Evolutionary conservation across 1,140 invertebrate genomes (phyloP).

Genomic region (Drosophila novamexicana): DNA sequence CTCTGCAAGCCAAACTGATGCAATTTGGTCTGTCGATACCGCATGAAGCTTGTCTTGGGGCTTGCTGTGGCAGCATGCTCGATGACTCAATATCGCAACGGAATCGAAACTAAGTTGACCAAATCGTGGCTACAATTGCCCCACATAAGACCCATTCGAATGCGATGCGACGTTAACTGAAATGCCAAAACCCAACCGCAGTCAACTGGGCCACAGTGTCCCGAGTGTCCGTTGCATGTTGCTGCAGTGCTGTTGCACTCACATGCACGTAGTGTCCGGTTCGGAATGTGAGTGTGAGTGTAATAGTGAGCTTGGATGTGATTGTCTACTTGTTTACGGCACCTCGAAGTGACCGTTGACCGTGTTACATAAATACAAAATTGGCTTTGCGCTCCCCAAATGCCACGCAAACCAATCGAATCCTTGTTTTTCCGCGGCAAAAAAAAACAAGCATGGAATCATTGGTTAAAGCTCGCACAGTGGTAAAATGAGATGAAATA

Average conservation of each 20-base stretch:
- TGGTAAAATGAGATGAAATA: not conserved
- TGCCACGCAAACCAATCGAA: slow-evolving; percentile 62
- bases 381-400: slow-evolving; percentile 68
- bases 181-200: slow-evolving; percentile 64
- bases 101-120: slow-evolving; percentile 73
- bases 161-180: slow-evolving; percentile 65
- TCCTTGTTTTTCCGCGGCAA: slow-evolving; percentile 28
- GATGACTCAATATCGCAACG: slow-evolving; percentile 24
- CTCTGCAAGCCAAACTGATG: slow-evolving; percentile 3
- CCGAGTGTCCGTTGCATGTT: slow-evolving; percentile 41
- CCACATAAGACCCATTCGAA: slow-evolving; percentile 29
- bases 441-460: slow-evolving; percentile 15
- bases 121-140: slow-evolving; percentile 59
- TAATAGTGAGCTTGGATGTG: slow-evolving; percentile 26
- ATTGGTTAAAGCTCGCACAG: slow-evolving; percentile 13
- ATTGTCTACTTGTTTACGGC: slow-evolving; percentile 70
- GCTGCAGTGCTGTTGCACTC: slow-evolving; percentile 19
- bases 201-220: slow-evolving; percentile 59
- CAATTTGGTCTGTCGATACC: slow-evolving; percentile 22
- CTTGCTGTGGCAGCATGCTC: not conserved
- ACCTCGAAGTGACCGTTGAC: slow-evolving; percentile 70
- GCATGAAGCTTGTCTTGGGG: slow-evolving; percentile 18
- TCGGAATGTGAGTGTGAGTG: not conserved
- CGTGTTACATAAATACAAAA: slow-evolving; percentile 78
- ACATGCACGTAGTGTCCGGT: slow-evolving; percentile 50